phyloP scores from a whole-genome alignment of 2,797 vertebrate genomes.

The Vultur gryphus region DNA sequence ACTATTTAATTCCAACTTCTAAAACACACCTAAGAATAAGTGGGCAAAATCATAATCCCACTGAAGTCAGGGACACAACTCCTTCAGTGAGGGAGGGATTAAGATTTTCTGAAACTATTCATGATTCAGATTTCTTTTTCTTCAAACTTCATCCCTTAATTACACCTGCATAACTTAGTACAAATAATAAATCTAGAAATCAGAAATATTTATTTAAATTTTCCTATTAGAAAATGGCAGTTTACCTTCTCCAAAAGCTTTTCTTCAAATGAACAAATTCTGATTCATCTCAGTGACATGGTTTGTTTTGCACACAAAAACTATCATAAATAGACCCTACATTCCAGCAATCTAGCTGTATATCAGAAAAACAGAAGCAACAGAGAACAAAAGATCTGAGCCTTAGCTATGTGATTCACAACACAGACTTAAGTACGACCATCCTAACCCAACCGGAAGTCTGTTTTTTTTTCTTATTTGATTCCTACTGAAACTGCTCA shows the following conservation, averaged over 20 bases:
- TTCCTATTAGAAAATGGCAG: background rate
- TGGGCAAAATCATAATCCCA: background rate
- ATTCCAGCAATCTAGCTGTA: background rate
- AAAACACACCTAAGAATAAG: background rate
- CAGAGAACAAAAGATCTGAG: background rate
- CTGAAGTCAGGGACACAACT: background rate
- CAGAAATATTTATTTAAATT: background rate
- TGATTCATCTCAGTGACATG: background rate
- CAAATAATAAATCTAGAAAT: background rate
- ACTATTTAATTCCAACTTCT: background rate
- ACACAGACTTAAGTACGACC: background rate
- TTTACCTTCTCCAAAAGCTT: background rate
- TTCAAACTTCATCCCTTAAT: background rate
- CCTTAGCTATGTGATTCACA: background rate
- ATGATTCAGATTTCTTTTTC: background rate
- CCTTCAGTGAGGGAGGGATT: background rate
- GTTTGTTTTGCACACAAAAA: background rate
- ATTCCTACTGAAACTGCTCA: background rate
- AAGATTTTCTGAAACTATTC: background rate
- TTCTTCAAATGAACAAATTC: background rate
- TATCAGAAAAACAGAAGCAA: background rate
- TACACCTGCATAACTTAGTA: background rate
- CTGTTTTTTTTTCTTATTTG: no score
- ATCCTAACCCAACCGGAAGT: background rate
- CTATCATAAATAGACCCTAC: background rate